Percentiles rank a stretch among this genome's conserved stretches.
phyloP scores from a whole-genome alignment of 2,113 vertebrate species.

The Platysternon megacephalum region DNA sequence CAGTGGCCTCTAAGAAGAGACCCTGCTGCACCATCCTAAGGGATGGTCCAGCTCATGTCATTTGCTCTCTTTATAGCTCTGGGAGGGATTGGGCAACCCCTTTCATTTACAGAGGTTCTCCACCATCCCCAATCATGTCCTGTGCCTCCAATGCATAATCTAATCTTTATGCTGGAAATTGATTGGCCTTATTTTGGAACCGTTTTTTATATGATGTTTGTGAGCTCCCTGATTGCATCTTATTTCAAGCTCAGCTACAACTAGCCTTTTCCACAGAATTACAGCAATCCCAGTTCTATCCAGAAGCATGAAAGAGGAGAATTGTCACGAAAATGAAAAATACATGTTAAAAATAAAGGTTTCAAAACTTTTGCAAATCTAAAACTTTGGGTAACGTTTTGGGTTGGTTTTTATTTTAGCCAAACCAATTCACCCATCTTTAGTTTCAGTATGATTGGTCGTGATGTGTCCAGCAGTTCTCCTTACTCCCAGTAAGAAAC shows the following conservation, averaged over 20 bases:
- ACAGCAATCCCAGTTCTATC: background rate
- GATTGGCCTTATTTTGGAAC: background rate
- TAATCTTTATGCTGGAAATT: background rate
- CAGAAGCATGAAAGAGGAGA: background rate
- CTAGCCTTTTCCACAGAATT: background rate
- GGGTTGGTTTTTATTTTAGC: background rate
- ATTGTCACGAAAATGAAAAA: background rate
- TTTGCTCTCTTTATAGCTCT: background rate
- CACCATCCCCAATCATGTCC: background rate
- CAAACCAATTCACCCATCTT: background rate
- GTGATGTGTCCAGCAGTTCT: background rate
- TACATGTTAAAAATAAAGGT: background rate
- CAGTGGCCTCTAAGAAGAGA: background rate
- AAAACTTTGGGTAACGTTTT: background rate
- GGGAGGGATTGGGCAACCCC: background rate
- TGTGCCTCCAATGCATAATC: background rate
- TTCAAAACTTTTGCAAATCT: background rate
- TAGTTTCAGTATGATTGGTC: background rate
- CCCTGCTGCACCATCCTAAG: background rate
- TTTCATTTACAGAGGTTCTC: background rate
- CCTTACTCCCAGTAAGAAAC: background rate
- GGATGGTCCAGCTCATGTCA: background rate
- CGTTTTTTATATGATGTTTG: background rate
- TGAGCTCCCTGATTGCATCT: background rate
- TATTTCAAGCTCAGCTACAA: background rate